phyloP scores from a whole-genome alignment of 2,888 invertebrate genomes.

The Ophonus ardosiacus region DNA sequence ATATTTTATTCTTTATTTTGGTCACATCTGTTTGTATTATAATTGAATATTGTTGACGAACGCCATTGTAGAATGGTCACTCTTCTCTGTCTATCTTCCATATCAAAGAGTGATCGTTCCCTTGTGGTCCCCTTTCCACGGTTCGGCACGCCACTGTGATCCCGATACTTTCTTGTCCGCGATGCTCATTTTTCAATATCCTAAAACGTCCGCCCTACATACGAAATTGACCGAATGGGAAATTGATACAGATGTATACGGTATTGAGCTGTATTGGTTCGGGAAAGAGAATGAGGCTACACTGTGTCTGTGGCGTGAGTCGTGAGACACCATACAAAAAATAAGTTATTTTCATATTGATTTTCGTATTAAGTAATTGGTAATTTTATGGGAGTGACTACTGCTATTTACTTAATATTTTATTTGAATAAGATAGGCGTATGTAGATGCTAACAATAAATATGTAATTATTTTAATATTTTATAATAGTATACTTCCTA shows the following conservation, averaged over 20 bases:
- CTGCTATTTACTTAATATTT: neutral
- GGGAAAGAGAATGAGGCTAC: no score
- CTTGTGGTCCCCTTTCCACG: slow-evolving; percentile 33
- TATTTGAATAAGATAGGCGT: neutral
- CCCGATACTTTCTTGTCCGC: slow-evolving; percentile 59
- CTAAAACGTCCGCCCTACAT: slow-evolving; percentile 73
- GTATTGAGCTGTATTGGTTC: slow-evolving; percentile 56
- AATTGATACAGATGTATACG: slow-evolving; percentile 69
- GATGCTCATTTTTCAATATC: slow-evolving; percentile 74
- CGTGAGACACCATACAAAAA: slow-evolving; percentile 11
- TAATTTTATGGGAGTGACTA: neutral
- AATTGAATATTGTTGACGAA: neutral
- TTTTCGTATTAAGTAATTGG: slow-evolving; percentile 33
- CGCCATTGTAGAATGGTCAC: slow-evolving; percentile 42
- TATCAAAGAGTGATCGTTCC: slow-evolving; percentile 60
- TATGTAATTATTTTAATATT: no score
- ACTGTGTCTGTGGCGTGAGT: neutral
- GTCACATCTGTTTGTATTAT: neutral
- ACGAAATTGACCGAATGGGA: slow-evolving; percentile 73
- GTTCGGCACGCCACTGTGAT: slow-evolving; percentile 9
- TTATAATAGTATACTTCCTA: no score
- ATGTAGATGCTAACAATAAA: no score
- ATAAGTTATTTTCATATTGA: slow-evolving; percentile 37
- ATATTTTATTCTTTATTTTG: neutral
- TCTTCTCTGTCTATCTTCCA: slow-evolving; percentile 28